phyloP scores from a whole-genome alignment of 2,113 vertebrate species.

The Pitta sordida region DNA sequence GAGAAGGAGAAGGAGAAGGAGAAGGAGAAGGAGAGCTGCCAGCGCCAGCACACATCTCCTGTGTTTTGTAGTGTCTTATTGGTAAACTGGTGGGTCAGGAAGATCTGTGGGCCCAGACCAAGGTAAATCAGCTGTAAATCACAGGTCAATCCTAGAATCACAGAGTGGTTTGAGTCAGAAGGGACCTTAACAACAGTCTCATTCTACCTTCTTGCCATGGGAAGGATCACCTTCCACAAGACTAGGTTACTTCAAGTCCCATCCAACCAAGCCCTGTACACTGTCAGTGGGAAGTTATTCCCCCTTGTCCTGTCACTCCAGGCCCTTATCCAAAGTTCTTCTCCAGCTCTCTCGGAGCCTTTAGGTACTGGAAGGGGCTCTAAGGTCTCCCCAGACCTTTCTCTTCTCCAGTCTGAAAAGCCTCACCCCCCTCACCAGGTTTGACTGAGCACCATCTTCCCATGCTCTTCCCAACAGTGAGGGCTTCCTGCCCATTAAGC shows the following conservation, averaged over 20 bases:
- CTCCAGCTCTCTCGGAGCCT: neutral
- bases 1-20: neutral
- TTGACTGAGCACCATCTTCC: neutral
- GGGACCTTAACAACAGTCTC: neutral
- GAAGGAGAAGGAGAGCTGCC: neutral
- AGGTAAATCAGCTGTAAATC: neutral
- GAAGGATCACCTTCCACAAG: neutral
- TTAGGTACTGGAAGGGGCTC: neutral
- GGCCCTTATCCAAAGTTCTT: rapidly evolving
- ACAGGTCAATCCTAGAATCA: neutral
- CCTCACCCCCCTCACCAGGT: neutral
- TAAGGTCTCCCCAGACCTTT: neutral
- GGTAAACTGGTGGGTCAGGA: neutral
- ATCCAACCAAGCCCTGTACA: rapidly evolving
- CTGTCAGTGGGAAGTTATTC: neutral
- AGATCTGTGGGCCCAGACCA: neutral
- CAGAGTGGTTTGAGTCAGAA: neutral
- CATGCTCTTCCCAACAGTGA: neutral
- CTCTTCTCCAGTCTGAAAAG: neutral
- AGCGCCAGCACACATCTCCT: neutral
- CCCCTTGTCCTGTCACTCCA: neutral
- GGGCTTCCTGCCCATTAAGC: neutral
- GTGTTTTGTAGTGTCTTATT: neutral
- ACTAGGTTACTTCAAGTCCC: neutral
- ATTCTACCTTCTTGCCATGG: neutral